Conservation (phyloP, 2,888 invertebrate species). For the Pyrrhosoma nymphula region DNA sequence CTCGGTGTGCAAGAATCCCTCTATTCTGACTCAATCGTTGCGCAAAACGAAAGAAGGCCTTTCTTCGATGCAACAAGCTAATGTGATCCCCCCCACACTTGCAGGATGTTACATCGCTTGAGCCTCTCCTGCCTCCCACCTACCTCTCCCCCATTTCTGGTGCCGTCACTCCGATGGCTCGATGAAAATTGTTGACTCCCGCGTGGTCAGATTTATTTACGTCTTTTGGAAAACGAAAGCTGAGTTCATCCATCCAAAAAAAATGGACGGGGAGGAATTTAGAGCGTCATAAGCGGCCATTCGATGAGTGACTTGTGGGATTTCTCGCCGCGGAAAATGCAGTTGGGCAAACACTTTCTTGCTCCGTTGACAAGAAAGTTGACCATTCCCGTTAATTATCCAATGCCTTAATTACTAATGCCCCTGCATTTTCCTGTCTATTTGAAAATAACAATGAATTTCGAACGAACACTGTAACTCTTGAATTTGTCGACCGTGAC, state of each 20-base stretch:
- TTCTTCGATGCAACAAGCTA: constrained; percentile 7
- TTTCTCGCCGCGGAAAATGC: background rate
- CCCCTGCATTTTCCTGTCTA: background rate
- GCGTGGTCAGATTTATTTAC: background rate
- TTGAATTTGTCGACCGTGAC: no score
- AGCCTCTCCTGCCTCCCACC: background rate
- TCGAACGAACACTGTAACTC: no score
- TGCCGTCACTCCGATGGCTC: background rate
- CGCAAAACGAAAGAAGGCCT: constrained; percentile 4
- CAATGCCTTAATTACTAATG: background rate
- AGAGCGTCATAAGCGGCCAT: background rate
- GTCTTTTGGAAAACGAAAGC: background rate
- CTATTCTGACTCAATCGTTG: constrained; percentile 59
- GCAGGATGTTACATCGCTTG: background rate
- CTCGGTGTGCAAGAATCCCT: background rate
- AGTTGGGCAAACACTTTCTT: background rate
- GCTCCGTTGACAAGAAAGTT: background rate
- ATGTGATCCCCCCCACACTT: background rate
- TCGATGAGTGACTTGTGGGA: background rate
- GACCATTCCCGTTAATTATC: background rate
- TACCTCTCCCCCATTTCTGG: background rate
- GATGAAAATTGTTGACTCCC: background rate
- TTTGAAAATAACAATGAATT: no score
- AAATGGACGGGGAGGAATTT: background rate
- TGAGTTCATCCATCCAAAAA: background rate